A percentile compares a stretch with the other conserved stretches of the same genome.
Evolutionary conservation across 2,888 invertebrate genomes (phyloP).

Genomic region (Microctonus aethiopoides): DNA sequence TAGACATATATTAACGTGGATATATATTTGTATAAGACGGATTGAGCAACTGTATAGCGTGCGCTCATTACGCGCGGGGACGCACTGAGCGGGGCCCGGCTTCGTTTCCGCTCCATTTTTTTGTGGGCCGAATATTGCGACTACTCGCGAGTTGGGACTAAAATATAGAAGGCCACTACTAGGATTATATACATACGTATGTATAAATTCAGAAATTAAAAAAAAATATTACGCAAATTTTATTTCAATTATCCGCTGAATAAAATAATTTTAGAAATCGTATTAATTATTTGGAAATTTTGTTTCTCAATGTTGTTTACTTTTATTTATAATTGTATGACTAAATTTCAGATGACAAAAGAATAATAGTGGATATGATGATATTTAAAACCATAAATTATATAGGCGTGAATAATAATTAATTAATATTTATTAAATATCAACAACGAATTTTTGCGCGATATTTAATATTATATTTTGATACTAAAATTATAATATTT

Average conservation of each 20-base stretch:
- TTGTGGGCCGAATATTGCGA: conserved; percentile 50
- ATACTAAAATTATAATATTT: neutral
- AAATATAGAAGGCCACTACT: neutral
- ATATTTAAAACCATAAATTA: no score
- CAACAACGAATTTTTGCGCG: no score
- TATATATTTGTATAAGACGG: conserved; percentile 9
- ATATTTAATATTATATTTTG: neutral
- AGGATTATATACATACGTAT: neutral
- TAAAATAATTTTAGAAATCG: no score
- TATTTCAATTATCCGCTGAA: no score
- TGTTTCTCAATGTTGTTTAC: no score
- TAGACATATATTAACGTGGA: conserved; percentile 10
- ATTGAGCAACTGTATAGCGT: conserved; percentile 34
- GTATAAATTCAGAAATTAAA: neutral
- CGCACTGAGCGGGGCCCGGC: conserved; percentile 49
- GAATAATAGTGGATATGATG: no score
- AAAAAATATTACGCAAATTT: neutral
- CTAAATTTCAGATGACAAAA: no score
- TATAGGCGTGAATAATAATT: no score
- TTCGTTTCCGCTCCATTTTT: conserved; percentile 61
- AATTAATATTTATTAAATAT: no score
- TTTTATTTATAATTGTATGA: no score
- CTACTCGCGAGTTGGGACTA: conserved; percentile 1
- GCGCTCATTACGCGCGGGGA: conserved; percentile 48
- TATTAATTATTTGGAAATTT: no score